Evolutionary conservation across 2,888 invertebrate genomes (phyloP).

Genomic region (Entomobrya multifasciata): DNA sequence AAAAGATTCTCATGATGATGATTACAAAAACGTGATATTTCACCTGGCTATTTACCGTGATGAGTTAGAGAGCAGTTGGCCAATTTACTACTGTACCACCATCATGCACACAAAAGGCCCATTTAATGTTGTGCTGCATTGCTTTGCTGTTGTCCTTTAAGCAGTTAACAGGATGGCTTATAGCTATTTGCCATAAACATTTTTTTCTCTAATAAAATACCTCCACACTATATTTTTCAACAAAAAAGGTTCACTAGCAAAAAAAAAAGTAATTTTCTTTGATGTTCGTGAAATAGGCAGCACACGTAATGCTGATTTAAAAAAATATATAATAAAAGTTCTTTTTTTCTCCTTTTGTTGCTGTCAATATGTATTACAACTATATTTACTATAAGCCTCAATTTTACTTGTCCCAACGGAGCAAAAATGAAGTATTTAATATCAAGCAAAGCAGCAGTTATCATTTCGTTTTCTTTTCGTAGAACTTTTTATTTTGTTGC

Average conservation of each 20-base stretch:
- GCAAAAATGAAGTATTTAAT: too few species aligned
- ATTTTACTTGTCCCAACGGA: too few species aligned
- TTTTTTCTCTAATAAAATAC: constrained; percentile 31
- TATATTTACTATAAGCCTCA: too few species aligned
- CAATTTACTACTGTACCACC: constrained; percentile 5
- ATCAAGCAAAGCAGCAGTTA: too few species aligned
- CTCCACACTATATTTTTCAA: background rate
- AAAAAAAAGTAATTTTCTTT: constrained; percentile 30
- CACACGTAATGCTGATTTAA: constrained; percentile 29
- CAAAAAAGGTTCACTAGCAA: background rate
- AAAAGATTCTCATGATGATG: background rate
- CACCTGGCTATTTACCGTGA: constrained; percentile 21
- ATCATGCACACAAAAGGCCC: background rate
- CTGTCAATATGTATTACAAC: too few species aligned
- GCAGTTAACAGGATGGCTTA: too few species aligned
- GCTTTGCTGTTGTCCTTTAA: background rate
- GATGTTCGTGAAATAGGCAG: constrained; percentile 19
- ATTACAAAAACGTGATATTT: constrained; percentile 36
- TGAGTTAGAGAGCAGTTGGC: constrained; percentile 22
- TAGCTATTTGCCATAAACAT: constrained; percentile 23
- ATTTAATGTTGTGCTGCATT: too few species aligned
- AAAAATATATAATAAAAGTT: constrained; percentile 31
- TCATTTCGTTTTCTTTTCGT: too few species aligned
- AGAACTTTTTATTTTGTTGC: background rate
- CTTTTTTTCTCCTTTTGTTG: too few species aligned